These are phyloP conservation scores for Sceliomorpha sp. DNA, from an alignment of 2,888 invertebrate species.

Conservation along the genomic window DNA sequence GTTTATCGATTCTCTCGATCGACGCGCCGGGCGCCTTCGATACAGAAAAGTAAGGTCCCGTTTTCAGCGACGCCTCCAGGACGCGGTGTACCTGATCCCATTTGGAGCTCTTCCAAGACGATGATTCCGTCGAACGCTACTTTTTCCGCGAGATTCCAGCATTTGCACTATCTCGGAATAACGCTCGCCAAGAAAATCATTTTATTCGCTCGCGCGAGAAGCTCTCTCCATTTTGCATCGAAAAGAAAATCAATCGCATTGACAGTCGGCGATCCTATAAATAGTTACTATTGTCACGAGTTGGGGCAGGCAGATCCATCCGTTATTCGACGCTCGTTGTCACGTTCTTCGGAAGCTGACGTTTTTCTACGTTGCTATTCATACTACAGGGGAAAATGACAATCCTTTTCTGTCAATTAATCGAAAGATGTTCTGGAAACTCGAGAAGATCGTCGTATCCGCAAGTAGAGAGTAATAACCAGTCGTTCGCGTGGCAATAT, in stretches of 20 bases:
- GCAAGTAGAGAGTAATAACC: too few relatives aligned
- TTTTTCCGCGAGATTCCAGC: slow-evolving; percentile 24
- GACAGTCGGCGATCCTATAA: slow-evolving; percentile 22
- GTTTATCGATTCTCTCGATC: slow-evolving; percentile 45
- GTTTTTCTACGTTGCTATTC: neutral
- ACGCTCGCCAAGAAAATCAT: slow-evolving; percentile 38
- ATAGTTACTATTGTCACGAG: slow-evolving; percentile 13
- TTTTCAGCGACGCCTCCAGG: slow-evolving; percentile 41
- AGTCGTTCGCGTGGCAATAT: too few relatives aligned
- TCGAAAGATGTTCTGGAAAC: too few relatives aligned
- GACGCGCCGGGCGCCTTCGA: slow-evolving; percentile 36
- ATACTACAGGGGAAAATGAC: too few relatives aligned
- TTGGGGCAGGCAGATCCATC: slow-evolving; percentile 2
- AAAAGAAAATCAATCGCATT: slow-evolving; percentile 28
- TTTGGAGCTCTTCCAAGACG: slow-evolving; percentile 52
- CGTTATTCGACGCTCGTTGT: slow-evolving; percentile 6
- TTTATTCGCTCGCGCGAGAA: slow-evolving; percentile 10
- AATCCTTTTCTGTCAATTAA: too few relatives aligned
- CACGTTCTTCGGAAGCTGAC: neutral
- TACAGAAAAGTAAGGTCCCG: slow-evolving; percentile 35
- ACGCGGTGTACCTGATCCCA: slow-evolving; percentile 52
- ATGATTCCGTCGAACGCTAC: slow-evolving; percentile 37
- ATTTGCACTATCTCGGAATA: slow-evolving; percentile 24
- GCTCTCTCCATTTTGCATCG: slow-evolving; percentile 7
- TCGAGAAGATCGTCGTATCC: too few relatives aligned